phyloP scores from a whole-genome alignment of 2,888 invertebrate genomes.

The Petrophora chlorosata region DNA sequence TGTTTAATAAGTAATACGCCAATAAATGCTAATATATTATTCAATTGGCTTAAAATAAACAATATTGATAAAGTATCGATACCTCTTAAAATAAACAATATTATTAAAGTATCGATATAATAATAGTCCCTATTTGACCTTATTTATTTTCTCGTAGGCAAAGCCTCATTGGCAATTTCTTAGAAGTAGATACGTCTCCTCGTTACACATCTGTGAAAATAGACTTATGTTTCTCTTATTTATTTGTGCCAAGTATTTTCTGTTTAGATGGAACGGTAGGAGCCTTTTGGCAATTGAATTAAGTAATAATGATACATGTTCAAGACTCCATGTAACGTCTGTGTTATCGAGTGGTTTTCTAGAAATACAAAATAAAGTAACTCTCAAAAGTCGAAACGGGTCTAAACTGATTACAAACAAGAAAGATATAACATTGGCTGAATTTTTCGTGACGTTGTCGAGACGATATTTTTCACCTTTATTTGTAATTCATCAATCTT shows the following conservation, averaged over 20 bases:
- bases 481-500: too few relatives aligned
- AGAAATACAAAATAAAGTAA: too few relatives aligned
- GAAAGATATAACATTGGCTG: too few relatives aligned
- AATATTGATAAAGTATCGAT: constrained; percentile 1
- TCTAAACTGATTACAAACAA: too few relatives aligned
- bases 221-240: not conserved
- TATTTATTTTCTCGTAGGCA: constrained; percentile 3
- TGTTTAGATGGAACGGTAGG: not conserved
- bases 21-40: not conserved
- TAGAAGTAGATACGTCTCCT: not conserved
- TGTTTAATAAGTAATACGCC: too few relatives aligned
- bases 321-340: too few relatives aligned
- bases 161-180: constrained; percentile 4
- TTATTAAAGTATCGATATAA: not conserved
- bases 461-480: too few relatives aligned
- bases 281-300: not conserved
- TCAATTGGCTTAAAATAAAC: constrained; percentile 5
- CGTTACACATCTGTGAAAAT: not conserved
- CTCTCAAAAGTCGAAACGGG: too few relatives aligned
- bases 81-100: constrained; percentile 7
- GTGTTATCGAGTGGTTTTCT: too few relatives aligned
- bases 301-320: not conserved
- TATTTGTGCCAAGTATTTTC: not conserved
- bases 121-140: not conserved
- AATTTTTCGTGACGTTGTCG: too few relatives aligned